Base-by-base conservation (phyloP, 2,888 invertebrate species). In the Drosophila aldrichi region DNA sequence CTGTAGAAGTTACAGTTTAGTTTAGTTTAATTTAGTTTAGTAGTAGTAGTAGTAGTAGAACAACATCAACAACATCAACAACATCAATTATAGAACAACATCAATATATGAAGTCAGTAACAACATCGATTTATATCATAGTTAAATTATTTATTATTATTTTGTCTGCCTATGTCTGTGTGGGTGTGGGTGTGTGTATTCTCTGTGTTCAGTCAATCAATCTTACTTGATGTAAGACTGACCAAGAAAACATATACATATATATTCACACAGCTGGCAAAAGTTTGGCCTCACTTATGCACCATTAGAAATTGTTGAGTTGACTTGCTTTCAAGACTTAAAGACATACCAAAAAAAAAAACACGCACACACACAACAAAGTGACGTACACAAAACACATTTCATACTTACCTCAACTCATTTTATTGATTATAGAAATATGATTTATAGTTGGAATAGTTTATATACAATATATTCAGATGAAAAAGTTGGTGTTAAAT, bases 31-130 rank as follows among this genome's bases (percentile, higher is more conserved):
- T n/a, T n/a, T 82, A 81, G 79, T 68, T 81, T 73, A 70, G 83
- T 69, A 83, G 73, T 68, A 82, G 71, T 82, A 81, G 79, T 68
- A 81, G 79, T 73, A 70, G 83, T 69, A 83, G 73, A 25, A 25
- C 25, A 76, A 84, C 82, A 83, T 74, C 85, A 82, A 71, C 82
- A 88, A 86, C 84, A 88, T 80, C 87, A 85, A 87, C 81, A 82
- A 74, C 81, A 82, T 84, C 76, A 81, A 91, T 73, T 85, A 82
- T 83, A 80, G 81, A 83, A 81, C 82, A 86, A 90, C 90, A 90
- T 88, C 81, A 79, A 90, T 88, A 87, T 79, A 83, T 89, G 90
- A 81, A 89, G 88, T 90, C 86, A 89, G 80, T 84, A 90, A 89
- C 88, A 89, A 84, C 86, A 89, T 89, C 70, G 74, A 89, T 78